Base-by-base conservation (phyloP, 2,888 invertebrate species). In the Macaria notata region DNA sequence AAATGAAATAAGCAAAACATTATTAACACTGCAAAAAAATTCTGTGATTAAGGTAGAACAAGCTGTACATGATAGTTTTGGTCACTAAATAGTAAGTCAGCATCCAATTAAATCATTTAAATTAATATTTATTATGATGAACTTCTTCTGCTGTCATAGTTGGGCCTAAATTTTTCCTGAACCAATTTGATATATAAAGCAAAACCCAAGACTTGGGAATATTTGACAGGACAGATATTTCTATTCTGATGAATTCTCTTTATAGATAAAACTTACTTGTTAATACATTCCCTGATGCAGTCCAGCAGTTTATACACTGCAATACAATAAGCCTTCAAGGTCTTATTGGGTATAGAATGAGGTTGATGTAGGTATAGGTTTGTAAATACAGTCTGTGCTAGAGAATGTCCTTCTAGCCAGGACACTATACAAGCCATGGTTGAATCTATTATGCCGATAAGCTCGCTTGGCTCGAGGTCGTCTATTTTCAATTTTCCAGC, bases 361-460 rank as follows among this genome's bases (percentile, higher is more conserved):
- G 98, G 98, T 66, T 97, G 96, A 82, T 99, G 98, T 41, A 98
- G 91, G 81, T 99, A 99, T 31, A 99, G 93, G 83, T 98, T 98
- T 31, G 98, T 99, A 80, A 99, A 98, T 6, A 99, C 96, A 1
- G 99, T 99, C 90, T 99, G 99, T 4, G 98, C 98, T 66, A 99
- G 92, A 0, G 97, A 98, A 78, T 98, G 97, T 0, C 99, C 99
- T 84, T 99, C 99, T 9, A 99, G 84, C 99, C 99, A 99, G 0
- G 99, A 98, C 0, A 98, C 98, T 70, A 99, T 93, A 79, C 98
- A 98, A 0, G 98, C 96, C 76, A 97, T 94, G 4, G 98, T 96
- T 0, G 97, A 96, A 92, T 99, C 99, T 71, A 99, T 97, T 39
- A 99, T 95, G 38, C 97, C 98, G 69, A 99, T 97, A 51, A 97